These are phyloP conservation scores for Elephantulus edwardii DNA, from an alignment of 2,113 vertebrate genomes.

Conservation along the genomic window DNA sequence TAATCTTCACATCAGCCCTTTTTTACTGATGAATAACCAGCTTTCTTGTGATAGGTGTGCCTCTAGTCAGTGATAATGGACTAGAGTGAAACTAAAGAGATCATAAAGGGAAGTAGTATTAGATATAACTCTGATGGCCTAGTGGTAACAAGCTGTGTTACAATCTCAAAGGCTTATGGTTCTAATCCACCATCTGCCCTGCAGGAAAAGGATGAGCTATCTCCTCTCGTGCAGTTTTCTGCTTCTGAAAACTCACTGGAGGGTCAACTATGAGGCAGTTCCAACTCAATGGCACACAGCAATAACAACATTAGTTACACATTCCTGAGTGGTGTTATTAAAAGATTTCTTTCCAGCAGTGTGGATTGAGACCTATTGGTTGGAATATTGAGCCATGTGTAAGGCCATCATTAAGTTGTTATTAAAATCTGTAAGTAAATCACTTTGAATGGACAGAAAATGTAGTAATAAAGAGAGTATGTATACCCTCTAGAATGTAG, in stretches of 20 bases:
- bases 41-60: not conserved
- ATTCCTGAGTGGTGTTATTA: not conserved
- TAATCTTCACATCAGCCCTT: not conserved
- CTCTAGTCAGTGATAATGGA: not conserved
- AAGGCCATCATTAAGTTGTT: not conserved
- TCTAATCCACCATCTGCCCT: no score
- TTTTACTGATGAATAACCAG: slow-evolving; percentile 13
- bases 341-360: not conserved
- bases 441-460: not conserved
- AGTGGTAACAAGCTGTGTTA: no score
- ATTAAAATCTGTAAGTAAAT: not conserved
- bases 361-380: not conserved
- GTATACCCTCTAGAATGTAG: not conserved
- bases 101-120: not conserved
- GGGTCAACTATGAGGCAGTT: no score
- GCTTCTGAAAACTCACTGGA: no score
- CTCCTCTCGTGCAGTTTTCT: no score
- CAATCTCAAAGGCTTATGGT: no score
- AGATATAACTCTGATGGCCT: no score
- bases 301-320: no score
- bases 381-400: not conserved
- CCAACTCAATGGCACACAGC: no score
- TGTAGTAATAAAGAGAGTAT: not conserved
- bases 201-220: no score
- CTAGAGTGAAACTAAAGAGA: not conserved